Conservation (phyloP, 2,888 invertebrate genomes). For the Caenorhabditis plicata region DNA sequence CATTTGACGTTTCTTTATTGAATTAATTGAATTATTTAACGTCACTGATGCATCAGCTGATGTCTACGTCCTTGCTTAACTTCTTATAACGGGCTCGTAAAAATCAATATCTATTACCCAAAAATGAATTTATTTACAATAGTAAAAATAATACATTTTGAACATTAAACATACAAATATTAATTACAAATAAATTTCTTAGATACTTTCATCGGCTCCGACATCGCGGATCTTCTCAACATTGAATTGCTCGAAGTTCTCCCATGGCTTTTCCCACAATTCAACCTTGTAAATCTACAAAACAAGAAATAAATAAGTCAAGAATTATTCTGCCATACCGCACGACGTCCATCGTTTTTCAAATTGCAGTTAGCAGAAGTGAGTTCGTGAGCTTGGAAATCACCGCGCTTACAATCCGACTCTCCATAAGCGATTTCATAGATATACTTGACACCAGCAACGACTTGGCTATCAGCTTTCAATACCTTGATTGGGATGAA, state of each 20-base stretch:
- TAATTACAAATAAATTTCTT: slow-evolving; percentile 4
- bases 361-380: slow-evolving; percentile 35
- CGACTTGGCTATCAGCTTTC: slow-evolving; percentile 49
- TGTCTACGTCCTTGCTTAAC: too few species aligned
- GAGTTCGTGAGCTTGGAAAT: slow-evolving; percentile 33
- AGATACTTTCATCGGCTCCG: slow-evolving; percentile 39
- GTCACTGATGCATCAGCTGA: too few species aligned
- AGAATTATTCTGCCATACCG: slow-evolving; percentile 9
- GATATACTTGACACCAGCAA: slow-evolving; percentile 43
- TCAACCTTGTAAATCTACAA: slow-evolving; percentile 41
- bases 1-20: too few species aligned
- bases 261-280: slow-evolving; percentile 56
- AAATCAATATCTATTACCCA: too few species aligned
- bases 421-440: slow-evolving; percentile 48
- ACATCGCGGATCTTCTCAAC: slow-evolving; percentile 48
- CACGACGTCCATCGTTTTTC: slow-evolving; percentile 39
- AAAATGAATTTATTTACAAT: too few species aligned
- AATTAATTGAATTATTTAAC: too few species aligned
- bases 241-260: slow-evolving; percentile 51
- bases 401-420: slow-evolving; percentile 43
- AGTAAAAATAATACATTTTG: too few species aligned
- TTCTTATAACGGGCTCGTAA: too few species aligned
- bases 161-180: too few species aligned
- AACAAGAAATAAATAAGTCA: not conserved
- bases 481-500: slow-evolving; percentile 46